Conservation (phyloP, 1,140 invertebrate species). For the Drosophila orena region DNA sequence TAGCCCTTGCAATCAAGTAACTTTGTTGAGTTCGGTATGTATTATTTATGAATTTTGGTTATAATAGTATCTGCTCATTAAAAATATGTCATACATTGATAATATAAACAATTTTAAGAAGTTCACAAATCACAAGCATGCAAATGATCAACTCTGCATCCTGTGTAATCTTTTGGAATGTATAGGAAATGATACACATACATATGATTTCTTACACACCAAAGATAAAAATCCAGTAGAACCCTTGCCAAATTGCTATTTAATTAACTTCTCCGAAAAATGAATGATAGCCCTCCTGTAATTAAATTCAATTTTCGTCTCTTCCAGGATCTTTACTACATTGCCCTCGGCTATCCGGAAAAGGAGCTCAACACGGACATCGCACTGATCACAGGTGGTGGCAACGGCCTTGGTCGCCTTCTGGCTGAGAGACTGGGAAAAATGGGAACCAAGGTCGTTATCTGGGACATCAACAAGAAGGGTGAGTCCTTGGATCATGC, state of each 20-base stretch:
- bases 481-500: slow-evolving; percentile 86
- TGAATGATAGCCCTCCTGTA: slow-evolving; percentile 9
- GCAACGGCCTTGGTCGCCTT: slow-evolving; percentile 94
- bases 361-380: slow-evolving; percentile 90
- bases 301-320: slow-evolving; percentile 29
- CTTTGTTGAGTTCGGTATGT: background rate
- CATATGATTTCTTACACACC: background rate
- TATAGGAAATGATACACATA: no score
- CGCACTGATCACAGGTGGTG: slow-evolving; percentile 94
- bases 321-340: slow-evolving; percentile 85
- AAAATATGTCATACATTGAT: no score
- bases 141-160: no score
- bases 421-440: slow-evolving; percentile 91
- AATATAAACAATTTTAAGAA: no score
- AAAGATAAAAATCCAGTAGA: background rate
- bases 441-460: slow-evolving; percentile 91
- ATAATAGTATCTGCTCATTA: no score
- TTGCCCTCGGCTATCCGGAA: slow-evolving; percentile 85
- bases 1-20: background rate
- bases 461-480: slow-evolving; percentile 96
- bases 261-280: slow-evolving; percentile 8
- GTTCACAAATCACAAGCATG: no score
- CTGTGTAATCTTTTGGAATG: no score
- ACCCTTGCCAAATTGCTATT: slow-evolving; percentile 19
- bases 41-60: background rate